Base-by-base conservation (phyloP, 2,888 invertebrate species). In the Diplolepis rosae region DNA sequence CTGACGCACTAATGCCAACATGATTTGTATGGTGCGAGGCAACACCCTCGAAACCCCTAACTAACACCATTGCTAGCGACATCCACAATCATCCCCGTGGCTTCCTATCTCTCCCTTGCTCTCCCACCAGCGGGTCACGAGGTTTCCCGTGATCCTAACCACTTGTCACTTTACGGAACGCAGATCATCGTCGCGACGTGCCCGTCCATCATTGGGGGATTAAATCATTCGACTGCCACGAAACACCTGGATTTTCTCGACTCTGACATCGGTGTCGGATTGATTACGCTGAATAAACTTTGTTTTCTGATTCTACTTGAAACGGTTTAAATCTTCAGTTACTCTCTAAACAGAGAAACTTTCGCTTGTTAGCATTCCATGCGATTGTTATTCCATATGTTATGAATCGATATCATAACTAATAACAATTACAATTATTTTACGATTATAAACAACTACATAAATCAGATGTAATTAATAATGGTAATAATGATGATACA, bases 101-200 rank as follows among this genome's bases (percentile, higher is more conserved):
- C 66, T 66, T 71, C 52, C 72, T 61, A 52, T 69, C 70, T 65
- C 70, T 65, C 72, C 52, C 30, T 69, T 71, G 42, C 68, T 66
- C 30, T 66, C 30, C 42, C 67, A 28, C 9, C 11, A 52, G 45
- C 45, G 45, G 15, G 54, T 45, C 52, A 54, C 68, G 35, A 18
- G 42, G 45, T 56, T 77, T 66, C 72, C 82, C 81, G 77, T 80
- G 88, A 88, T 88, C 88, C 88, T 82, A 82, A 87, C 88, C 87
- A 88, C 88, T 88, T 88, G 88, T 88, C 88, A 88, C 85, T 87
- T 87, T 80, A 86, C 85, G 87, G 82, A 84, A 85, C 83, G 85
- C 86, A 83, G 87, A 85, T 86, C 87, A 87, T 86, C 84, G 87
- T 84, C 84, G 80, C 83, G 87, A 87, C 86, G 85, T 82, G 85